Base-by-base conservation (phyloP, 2,888 invertebrate species). In the Sphaerophoria taeniata region DNA sequence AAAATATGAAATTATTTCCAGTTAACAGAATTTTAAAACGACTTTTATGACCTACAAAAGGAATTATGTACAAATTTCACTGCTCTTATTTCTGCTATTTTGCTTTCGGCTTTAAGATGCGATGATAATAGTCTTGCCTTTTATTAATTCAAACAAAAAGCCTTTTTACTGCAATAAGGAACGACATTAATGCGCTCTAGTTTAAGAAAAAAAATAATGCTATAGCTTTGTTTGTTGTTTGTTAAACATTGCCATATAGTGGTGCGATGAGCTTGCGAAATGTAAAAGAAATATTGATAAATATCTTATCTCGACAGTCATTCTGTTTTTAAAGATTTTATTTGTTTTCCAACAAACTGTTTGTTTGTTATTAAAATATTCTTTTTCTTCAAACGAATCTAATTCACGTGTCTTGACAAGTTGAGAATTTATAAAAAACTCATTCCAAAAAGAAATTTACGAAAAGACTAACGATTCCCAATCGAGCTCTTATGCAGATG, bases 251-350 rank as follows among this genome's bases (percentile, higher is more conserved):
- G 14, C 14, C 14, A n/a, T 47, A 14, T 47, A 14, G n/a, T 31
- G 7, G 0, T 61, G 9, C 24, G 43, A 60, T 61, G 31, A 61
- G 61, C 61, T 61, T 61, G 45, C 61, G 31, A 61, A 61, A 61
- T 61, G 39, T 39, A 39, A 1, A 61, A 61, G 31, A 61, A 45
- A 61, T 6, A n/a, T 45, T 45, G 5, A 39, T 39, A 60, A 60
- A 6, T 33, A 61, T 61, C 61, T 60, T 58, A 1, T 36, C 9
- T 43, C 31, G 7, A 24, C 24, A 24, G 33, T 7, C 31, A 45
- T 33, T 7, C 14, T 43, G n/a, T 45, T 61, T n/a, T 56, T 34
- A 31, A 14, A 14, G 31, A 2, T 33, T 2, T 56, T 60, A 24
- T n/a, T 43, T 24, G 2, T 24, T 24, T 24, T 24, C 24, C 24